Evolutionary conservation across 2,797 vertebrate genomes (phyloP).

Genomic region (Rallus crepitans): DNA sequence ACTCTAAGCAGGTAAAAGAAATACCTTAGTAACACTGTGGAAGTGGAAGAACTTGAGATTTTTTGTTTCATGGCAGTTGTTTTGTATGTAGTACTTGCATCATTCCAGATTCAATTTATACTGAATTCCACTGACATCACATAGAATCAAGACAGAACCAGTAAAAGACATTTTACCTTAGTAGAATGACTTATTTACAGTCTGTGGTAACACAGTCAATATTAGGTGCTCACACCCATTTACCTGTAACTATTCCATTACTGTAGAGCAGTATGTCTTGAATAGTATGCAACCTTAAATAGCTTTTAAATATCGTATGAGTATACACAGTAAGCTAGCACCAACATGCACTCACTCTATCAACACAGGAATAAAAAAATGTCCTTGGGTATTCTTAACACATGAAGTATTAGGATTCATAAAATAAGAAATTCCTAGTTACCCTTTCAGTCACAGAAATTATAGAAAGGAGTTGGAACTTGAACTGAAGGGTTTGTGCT

Average conservation of each 20-base stretch:
- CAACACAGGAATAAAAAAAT: constrained; percentile 36
- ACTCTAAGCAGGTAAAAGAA: neutral
- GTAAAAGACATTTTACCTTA: neutral
- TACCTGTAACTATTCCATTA: neutral
- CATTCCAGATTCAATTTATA: neutral
- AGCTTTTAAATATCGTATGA: neutral
- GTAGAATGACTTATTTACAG: neutral
- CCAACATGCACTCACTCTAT: neutral
- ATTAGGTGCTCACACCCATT: neutral
- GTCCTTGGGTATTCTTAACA: neutral
- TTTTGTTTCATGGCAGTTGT: neutral
- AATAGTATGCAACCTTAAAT: neutral
- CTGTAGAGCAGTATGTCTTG: neutral
- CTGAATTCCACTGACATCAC: neutral
- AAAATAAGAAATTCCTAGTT: constrained; percentile 16
- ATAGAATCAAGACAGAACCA: neutral
- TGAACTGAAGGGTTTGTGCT: neutral
- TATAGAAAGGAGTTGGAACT: neutral
- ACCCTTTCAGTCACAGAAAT: neutral
- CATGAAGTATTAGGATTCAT: neutral
- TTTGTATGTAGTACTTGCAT: neutral
- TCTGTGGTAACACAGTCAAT: neutral
- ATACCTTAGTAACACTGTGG: neutral
- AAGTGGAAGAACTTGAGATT: neutral
- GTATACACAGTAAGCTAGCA: neutral